These are phyloP conservation scores for Lanius collurio DNA, from an alignment of 2,113 vertebrate genomes.

Conservation along the genomic window DNA sequence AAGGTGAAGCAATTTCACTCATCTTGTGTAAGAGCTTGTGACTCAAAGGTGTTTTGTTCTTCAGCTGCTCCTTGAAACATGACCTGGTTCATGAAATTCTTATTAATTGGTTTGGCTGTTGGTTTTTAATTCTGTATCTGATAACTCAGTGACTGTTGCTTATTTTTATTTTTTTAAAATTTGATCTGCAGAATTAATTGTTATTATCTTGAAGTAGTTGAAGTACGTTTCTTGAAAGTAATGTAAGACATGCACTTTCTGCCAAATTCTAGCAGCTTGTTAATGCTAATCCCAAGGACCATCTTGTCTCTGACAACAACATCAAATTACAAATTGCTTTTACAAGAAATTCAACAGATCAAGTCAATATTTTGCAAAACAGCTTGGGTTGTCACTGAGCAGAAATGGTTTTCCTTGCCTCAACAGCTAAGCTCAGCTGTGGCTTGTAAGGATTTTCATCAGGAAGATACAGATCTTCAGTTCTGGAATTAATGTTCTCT, in stretches of 20 bases:
- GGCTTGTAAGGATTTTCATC: not conserved
- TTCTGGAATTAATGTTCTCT: not conserved
- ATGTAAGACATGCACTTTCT: accelerated
- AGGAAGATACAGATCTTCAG: not conserved
- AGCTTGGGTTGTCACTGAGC: not conserved
- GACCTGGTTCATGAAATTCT: not conserved
- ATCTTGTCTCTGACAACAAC: not conserved
- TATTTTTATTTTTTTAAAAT: not conserved
- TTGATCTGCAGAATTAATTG: not conserved
- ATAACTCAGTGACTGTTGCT: not conserved
- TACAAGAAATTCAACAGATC: not conserved
- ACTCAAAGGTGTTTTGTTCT: not conserved
- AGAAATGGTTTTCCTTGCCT: not conserved
- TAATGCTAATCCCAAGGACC: not conserved
- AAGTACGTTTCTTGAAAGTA: not conserved
- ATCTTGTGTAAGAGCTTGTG: not conserved
- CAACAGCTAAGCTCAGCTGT: not conserved
- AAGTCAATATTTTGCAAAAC: not conserved
- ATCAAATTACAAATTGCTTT: not conserved
- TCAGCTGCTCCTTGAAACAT: not conserved
- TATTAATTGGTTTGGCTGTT: not conserved
- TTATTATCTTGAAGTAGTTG: not conserved
- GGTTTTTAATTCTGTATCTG: not conserved
- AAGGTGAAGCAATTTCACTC: not conserved
- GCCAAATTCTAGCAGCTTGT: not conserved